Percentiles rank a stretch among this genome's conserved stretches.
Conservation (phyloP, 2,113 vertebrate species). For the Ursus arctos region DNA sequence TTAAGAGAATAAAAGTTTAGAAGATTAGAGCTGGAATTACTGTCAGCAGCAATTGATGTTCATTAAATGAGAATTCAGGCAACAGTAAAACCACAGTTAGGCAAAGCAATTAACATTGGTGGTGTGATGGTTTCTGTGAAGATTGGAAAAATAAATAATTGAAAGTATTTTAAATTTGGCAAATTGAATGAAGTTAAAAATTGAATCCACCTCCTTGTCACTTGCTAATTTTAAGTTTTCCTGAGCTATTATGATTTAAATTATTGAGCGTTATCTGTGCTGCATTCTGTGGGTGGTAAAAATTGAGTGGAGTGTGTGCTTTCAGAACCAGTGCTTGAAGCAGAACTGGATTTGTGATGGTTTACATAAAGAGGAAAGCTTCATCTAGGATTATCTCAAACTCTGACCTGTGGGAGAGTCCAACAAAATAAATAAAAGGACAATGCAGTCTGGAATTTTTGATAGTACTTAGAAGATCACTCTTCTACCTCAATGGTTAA, state of each 20-base stretch:
- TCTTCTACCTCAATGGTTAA: not conserved
- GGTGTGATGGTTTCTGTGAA: slow-evolving; percentile 67
- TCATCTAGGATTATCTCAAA: not conserved
- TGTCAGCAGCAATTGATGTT: slow-evolving; percentile 63
- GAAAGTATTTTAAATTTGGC: slow-evolving; percentile 66
- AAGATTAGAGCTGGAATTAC: slow-evolving; percentile 49
- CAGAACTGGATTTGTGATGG: not conserved
- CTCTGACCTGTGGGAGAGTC: not conserved
- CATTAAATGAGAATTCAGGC: slow-evolving; percentile 64
- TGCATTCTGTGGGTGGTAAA: not conserved
- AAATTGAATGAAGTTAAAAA: slow-evolving; percentile 75
- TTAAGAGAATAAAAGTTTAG: slow-evolving; percentile 59
- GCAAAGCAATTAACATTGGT: slow-evolving; percentile 41
- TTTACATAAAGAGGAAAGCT: not conserved
- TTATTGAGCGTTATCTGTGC: slow-evolving; percentile 24
- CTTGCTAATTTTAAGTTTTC: slow-evolving; percentile 72
- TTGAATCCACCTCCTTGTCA: slow-evolving; percentile 56
- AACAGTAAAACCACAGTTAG: slow-evolving; percentile 42
- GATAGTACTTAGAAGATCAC: not conserved
- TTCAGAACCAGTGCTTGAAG: slow-evolving; percentile 24
- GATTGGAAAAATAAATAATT: slow-evolving; percentile 72
- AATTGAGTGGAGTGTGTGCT: slow-evolving; percentile 53
- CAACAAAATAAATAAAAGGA: not conserved
- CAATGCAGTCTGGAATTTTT: not conserved
- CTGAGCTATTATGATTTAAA: slow-evolving; percentile 34